Percentiles rank a stretch among this genome's conserved stretches.
phyloP scores from a whole-genome alignment of 2,113 vertebrate genomes.

The Nyctereutes procyonoides region DNA sequence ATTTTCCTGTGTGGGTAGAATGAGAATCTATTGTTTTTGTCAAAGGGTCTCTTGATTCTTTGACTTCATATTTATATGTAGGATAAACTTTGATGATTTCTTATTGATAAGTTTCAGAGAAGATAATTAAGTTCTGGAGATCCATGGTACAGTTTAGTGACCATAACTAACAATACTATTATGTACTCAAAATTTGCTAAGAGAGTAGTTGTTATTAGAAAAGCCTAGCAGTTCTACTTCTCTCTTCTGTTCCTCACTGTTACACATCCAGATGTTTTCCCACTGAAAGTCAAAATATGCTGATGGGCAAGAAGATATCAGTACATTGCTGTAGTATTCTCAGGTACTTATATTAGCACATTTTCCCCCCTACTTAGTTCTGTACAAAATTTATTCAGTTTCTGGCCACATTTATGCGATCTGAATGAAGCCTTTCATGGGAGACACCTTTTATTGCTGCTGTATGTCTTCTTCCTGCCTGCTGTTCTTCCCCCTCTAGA shows the following conservation, averaged over 20 bases:
- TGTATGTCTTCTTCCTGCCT: slow-evolving; percentile 79
- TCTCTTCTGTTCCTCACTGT: rapidly evolving
- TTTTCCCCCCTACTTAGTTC: slow-evolving; percentile 82
- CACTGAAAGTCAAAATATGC: slow-evolving; percentile 64
- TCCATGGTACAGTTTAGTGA: not conserved
- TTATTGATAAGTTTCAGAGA: not conserved
- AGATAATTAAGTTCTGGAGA: not conserved
- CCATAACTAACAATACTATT: not conserved
- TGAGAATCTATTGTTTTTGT: not conserved
- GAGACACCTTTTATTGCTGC: slow-evolving; percentile 78
- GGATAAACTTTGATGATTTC: not conserved
- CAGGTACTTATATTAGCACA: slow-evolving; percentile 80
- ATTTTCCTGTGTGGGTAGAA: not conserved
- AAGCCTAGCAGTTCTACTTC: rapidly evolving
- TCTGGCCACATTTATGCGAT: slow-evolving; percentile 81
- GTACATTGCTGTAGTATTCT: slow-evolving; percentile 66
- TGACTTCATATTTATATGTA: not conserved
- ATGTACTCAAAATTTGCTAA: not conserved
- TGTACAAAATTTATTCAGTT: slow-evolving; percentile 82
- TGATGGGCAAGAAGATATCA: slow-evolving; percentile 56
- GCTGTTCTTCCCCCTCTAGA: slow-evolving; percentile 75
- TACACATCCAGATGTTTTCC: not conserved
- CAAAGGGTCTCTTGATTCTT: not conserved
- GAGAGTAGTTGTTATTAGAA: not conserved
- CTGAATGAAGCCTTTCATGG: slow-evolving; percentile 79